Conservation (phyloP, 2,113 vertebrate species). For the Oenanthe oenanthe region DNA sequence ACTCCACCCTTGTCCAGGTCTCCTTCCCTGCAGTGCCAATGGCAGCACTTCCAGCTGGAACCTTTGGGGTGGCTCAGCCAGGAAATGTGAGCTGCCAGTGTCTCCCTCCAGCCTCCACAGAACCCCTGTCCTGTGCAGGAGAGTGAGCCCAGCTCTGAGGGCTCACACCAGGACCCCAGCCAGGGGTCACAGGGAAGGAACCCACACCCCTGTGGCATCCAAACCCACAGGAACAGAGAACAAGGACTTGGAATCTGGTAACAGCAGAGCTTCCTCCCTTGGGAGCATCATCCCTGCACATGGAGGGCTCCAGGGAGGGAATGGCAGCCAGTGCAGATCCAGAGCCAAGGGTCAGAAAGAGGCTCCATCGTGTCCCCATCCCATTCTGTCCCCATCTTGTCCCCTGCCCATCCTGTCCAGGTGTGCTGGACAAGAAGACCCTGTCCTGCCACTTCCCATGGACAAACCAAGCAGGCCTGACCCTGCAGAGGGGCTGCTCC, state of each 20-base stretch:
- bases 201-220: neutral
- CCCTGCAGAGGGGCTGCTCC: neutral
- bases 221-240: neutral
- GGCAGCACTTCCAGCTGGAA: neutral
- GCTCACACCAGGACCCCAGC: neutral
- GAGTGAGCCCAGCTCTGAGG: neutral
- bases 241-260: neutral
- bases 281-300: neutral
- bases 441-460: neutral
- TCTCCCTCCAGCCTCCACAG: neutral
- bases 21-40: neutral
- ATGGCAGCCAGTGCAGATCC: neutral
- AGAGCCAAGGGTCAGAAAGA: neutral
- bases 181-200: neutral
- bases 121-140: neutral
- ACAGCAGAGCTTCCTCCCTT: neutral
- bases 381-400: neutral
- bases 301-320: neutral
- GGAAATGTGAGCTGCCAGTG: neutral
- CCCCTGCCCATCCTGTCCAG: neutral
- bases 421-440: neutral
- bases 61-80: neutral
- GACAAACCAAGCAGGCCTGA: neutral
- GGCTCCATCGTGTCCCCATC: neutral
- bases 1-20: neutral